Evolutionary conservation across 2,797 vertebrate genomes (phyloP).

Genomic region (Propithecus perrieri): DNA sequence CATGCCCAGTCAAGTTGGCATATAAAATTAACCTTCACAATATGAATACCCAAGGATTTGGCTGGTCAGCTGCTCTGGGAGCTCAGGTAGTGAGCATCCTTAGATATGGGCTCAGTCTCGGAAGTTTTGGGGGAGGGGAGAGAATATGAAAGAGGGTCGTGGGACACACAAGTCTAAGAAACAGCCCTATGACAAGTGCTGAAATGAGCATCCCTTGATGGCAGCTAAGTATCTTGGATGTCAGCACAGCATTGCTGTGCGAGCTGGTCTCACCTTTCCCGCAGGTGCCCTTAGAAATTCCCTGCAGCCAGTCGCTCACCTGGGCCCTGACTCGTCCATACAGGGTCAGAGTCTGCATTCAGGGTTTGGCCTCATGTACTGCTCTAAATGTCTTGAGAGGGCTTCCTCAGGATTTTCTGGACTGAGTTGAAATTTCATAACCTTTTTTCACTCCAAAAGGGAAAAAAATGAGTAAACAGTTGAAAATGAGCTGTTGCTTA

Average conservation of each 20-base stretch:
- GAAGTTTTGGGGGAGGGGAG: not conserved
- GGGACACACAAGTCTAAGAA: not conserved
- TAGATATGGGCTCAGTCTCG: not conserved
- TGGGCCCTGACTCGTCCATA: not conserved
- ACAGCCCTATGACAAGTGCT: not conserved
- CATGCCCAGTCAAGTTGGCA: not conserved
- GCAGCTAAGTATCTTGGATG: not conserved
- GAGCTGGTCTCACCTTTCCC: not conserved
- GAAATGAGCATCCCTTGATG: not conserved
- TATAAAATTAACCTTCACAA: not conserved
- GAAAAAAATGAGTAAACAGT: not conserved
- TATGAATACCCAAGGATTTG: not conserved
- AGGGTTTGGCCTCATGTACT: not conserved
- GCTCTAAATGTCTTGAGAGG: not conserved
- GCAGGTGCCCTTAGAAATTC: not conserved
- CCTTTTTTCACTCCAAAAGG: not conserved
- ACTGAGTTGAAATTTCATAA: not conserved
- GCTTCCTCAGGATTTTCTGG: not conserved
- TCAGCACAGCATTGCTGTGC: fast-evolving
- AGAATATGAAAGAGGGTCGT: fast-evolving
- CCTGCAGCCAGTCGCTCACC: fast-evolving
- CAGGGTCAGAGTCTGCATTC: not conserved
- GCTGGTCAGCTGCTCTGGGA: not conserved
- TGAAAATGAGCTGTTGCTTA: not conserved
- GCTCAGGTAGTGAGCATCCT: not conserved